A percentile compares a stretch with the other conserved stretches of the same genome.
phyloP scores from a whole-genome alignment of 2,888 invertebrate species.

The Trichopoda pennipes region DNA sequence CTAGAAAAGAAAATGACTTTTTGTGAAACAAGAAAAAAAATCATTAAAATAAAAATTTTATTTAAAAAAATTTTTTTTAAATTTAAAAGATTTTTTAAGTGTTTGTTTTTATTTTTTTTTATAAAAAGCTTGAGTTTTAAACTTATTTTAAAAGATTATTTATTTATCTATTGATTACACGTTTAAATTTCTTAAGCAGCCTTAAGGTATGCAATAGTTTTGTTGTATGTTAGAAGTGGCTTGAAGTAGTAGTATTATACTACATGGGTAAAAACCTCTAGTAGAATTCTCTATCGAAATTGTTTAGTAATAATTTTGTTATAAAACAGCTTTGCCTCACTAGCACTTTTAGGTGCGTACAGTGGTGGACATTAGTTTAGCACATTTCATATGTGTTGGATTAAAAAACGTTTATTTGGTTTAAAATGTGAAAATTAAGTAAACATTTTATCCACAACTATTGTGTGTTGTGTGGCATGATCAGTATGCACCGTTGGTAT shows the following conservation, averaged over 20 bases:
- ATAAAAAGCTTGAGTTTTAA: conserved; percentile 23
- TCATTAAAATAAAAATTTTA: not conserved
- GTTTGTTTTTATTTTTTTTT: not conserved
- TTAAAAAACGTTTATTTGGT: too few species aligned
- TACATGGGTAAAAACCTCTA: not conserved
- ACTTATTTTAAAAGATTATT: conserved; percentile 39
- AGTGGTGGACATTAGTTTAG: too few species aligned
- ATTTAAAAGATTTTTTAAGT: conserved; percentile 19
- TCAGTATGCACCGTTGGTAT: too few species aligned
- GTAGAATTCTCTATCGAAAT: not conserved
- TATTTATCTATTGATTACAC: conserved; percentile 24
- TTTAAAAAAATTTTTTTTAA: conserved; percentile 4
- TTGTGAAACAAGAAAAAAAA: too few species aligned
- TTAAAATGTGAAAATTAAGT: too few species aligned
- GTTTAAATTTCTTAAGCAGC: not conserved
- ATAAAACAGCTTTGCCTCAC: not conserved
- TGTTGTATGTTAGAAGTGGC: not conserved
- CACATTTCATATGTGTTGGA: too few species aligned
- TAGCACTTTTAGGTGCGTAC: too few species aligned
- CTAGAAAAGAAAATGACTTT: too few species aligned
- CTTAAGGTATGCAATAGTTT: conserved; percentile 41
- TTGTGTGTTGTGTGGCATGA: too few species aligned
- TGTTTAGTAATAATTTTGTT: conserved; percentile 57
- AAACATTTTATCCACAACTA: too few species aligned
- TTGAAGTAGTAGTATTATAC: conserved; percentile 45